These are phyloP conservation scores for Batillaria attramentaria DNA, from an alignment of 1,140 invertebrate genomes.

Conservation along the genomic window DNA sequence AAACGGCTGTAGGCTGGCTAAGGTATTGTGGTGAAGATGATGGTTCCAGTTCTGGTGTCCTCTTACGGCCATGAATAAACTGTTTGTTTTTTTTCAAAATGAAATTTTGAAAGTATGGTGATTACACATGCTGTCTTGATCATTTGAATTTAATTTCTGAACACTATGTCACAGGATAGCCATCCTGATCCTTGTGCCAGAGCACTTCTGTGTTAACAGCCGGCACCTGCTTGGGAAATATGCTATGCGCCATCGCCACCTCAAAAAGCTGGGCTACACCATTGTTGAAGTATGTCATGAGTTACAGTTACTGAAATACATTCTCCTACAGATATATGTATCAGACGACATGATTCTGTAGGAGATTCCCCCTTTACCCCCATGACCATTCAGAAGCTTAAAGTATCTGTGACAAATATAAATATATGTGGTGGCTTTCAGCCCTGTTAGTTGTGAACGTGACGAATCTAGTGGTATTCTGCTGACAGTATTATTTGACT, in stretches of 20 bases:
- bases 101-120: background rate
- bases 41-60: background rate
- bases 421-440: background rate
- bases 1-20: background rate
- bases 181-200: background rate
- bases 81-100: background rate
- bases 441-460: background rate
- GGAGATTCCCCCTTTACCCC: background rate
- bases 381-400: background rate
- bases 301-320: background rate
- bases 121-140: background rate
- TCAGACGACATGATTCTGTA: too few species aligned
- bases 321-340: too few species aligned
- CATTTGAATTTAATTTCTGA: too few species aligned
- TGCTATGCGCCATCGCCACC: slow-evolving; percentile 8
- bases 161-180: background rate
- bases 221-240: slow-evolving; percentile 10
- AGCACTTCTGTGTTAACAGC: slow-evolving; percentile 21
- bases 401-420: background rate
- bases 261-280: background rate
- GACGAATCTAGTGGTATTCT: too few species aligned
- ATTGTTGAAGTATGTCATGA: background rate
- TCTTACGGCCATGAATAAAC: background rate
- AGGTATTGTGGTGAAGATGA: background rate
- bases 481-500: too few species aligned